Base-by-base conservation (phyloP, 1,140 invertebrate species). In the Platorchestia sp. region DNA sequence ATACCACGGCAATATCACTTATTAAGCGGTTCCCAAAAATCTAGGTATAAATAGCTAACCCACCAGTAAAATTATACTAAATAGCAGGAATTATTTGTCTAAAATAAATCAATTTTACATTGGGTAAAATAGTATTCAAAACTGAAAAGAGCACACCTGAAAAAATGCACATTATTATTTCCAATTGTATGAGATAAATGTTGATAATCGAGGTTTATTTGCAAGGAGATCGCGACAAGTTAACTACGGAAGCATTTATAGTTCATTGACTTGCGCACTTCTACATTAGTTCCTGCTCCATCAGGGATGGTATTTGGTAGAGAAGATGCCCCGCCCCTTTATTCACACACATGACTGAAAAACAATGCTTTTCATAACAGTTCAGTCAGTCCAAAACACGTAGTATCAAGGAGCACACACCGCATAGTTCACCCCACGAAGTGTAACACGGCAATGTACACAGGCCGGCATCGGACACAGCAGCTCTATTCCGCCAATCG, bases 331-430 rank as follows among this genome's bases (percentile, higher is more conserved):
- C 19, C 59, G 27, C 27, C 27, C 36, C 59, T 75, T 75, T 75
- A 75, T 75, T 75, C 27, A 75, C 59, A 75, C 59, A 75, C 59
- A 75, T 75, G 27, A 36, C 10, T 10, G 59, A 22, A 75, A 75
- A 75, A 75, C 7, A 36, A 75, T 19, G 27, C 10, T 75, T 75
- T 75, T 75, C 27, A 75, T 36, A 36, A 75, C 27, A 36, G 59
- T 36, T 75, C 59, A 75, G 10, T 75, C 59, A 75, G 59, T 75
- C 27, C 14, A 75, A 75, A 75, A 75, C 59, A 75, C 59, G 43
- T 45, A 93, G 43, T 93, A 93, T 41, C 45, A 5, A 47, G n/a
- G 43, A 93, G 91, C 91, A 93, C 91, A 40, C 44, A 93, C 91
- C 7, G 40, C 40, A 93, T 44, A 93, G 44, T 36, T 44, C 45